Percentiles rank a stretch among this genome's conserved stretches.
phyloP scores from a whole-genome alignment of 2,888 invertebrate genomes.

The Protophormia terraenovae region DNA sequence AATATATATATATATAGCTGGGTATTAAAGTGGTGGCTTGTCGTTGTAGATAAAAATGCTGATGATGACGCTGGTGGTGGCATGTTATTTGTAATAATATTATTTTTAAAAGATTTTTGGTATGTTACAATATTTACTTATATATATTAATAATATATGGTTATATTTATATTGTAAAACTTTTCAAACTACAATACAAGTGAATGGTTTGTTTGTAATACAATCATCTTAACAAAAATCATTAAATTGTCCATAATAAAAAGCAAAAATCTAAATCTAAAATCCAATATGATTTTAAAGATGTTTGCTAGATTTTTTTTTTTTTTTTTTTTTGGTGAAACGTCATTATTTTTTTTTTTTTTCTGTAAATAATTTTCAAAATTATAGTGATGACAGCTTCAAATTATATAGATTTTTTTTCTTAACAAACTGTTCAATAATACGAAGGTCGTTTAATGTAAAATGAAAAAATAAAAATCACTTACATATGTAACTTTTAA shows the following conservation, averaged over 20 bases:
- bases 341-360: background rate
- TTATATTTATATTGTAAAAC: constrained; percentile 3
- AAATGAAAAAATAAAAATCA: no score
- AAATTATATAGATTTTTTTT: constrained; percentile 15
- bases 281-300: constrained; percentile 31
- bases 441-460: constrained; percentile 50
- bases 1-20: no score
- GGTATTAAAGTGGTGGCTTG: background rate
- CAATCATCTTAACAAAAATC: no score
- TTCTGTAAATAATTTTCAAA: constrained; percentile 32
- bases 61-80: constrained; percentile 31
- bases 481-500: background rate
- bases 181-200: constrained; percentile 7
- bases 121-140: constrained; percentile 16
- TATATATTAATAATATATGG: constrained; percentile 5
- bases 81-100: constrained; percentile 47
- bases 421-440: constrained; percentile 3
- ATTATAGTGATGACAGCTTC: constrained; percentile 55
- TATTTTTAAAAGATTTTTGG: constrained; percentile 27
- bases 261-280: background rate
- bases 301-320: constrained; percentile 3
- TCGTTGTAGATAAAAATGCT: no score
- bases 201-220: no score
- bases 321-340: background rate
- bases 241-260: no score